Evolutionary conservation across 2,113 vertebrate species (phyloP), one percentile per base, ranked within the genome.

Genomic region (Mirounga angustirostris): DNA sequence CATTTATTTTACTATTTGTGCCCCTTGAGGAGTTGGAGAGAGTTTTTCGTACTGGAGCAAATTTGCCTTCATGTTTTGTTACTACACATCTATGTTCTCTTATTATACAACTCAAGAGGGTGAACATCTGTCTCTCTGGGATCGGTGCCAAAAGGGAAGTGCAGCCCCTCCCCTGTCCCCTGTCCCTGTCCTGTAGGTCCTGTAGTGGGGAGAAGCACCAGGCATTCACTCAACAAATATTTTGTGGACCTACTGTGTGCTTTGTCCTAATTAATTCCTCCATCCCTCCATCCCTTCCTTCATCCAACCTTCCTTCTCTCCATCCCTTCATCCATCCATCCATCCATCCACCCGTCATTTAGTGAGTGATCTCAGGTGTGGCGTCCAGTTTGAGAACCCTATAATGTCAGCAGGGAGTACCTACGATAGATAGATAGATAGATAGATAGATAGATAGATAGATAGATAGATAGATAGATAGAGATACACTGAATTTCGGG

Each of bases 121-220:
- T 0, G 28, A 87, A 11, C 92, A 94, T 86, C 94, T 97, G 90
- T 94, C 59, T 93, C 40, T 11, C 86, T 36, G 65, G 91, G 54
- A n/a, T 56, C 0, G 0, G 67, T 74, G 89, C 96, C 96, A 86
- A 22, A 80, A 81, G n/a, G 56, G 61, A 83, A n/a, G 33, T 0
- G 1, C 73, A 3, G 87, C 65, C 74, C 36, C 59, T 61, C 73
- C 82, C 36, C 81, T 2, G 5, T 9, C 54, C 52, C 73, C 46
- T 19, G 6, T 18, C 63, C 43, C 15, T 11, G 4, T 22, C 46
- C 21, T 12, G 74, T 12, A 2, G 14, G 40, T 33, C 79, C 67
- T 56, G 13, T 59, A 14, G 30, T 15, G 54, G 16, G 33, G 11
- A 79, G 79, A 61, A 7, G 11, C 30, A 40, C 24, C 65, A 10